Percentiles rank a stretch among this genome's conserved stretches.
Evolutionary conservation across 1,140 invertebrate species (phyloP).

Genomic region (Geopemphigus sp.): DNA sequence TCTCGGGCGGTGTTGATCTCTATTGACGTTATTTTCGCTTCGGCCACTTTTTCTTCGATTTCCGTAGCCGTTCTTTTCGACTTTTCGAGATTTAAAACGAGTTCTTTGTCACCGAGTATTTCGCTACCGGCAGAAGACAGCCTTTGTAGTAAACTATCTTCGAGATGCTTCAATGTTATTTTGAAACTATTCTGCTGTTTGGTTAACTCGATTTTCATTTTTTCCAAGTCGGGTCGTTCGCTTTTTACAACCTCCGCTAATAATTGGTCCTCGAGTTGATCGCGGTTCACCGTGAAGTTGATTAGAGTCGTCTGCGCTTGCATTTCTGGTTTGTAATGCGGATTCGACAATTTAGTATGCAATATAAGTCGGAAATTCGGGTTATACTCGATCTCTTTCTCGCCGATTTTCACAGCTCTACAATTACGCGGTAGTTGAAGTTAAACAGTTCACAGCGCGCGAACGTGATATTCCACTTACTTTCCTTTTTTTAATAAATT

Average conservation of each 20-base stretch:
- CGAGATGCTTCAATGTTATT: conserved; percentile 84
- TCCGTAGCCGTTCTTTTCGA: conserved; percentile 91
- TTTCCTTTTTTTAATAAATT: conserved; percentile 81
- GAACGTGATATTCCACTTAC: conserved; percentile 55
- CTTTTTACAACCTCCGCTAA: conserved; percentile 90
- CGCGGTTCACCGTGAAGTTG: conserved; percentile 91
- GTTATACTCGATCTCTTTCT: conserved; percentile 88
- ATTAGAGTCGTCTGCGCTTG: conserved; percentile 93
- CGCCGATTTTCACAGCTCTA: conserved; percentile 78
- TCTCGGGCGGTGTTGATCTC: conserved; percentile 90
- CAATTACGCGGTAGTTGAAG: conserved; percentile 24
- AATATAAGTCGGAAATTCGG: conserved; percentile 80
- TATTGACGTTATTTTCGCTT: conserved; percentile 79
- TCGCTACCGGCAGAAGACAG: conserved; percentile 82
- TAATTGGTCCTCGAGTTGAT: conserved; percentile 90
- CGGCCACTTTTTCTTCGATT: conserved; percentile 81
- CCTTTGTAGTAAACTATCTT: conserved; percentile 82
- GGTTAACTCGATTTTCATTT: conserved; percentile 68
- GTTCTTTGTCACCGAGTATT: conserved; percentile 83
- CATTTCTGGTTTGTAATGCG: conserved; percentile 95
- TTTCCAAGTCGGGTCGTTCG: conserved; percentile 88
- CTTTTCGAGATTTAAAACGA: conserved; percentile 90
- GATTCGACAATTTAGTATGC: conserved; percentile 92
- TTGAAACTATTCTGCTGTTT: conserved; percentile 94
- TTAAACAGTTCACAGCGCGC: not conserved